Conservation (phyloP, 2,888 invertebrate genomes). For the Allophyes oxyacanthae region DNA sequence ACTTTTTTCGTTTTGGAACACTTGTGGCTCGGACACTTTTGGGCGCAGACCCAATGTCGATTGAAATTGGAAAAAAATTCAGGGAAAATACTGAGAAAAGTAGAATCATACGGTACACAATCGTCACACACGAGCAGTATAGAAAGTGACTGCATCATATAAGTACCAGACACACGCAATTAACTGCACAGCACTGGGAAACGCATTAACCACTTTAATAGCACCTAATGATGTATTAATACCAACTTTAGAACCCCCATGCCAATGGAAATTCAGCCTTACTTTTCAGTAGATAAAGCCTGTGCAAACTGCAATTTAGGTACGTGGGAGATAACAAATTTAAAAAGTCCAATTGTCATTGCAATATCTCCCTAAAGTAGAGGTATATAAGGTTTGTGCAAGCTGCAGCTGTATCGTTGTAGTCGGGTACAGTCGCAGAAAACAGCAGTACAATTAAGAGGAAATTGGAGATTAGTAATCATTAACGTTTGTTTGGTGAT, state of each 20-base stretch:
- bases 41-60: too few relatives aligned
- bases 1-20: too few relatives aligned
- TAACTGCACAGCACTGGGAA: slow-evolving; percentile 26
- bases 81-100: too few relatives aligned
- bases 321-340: slow-evolving; percentile 1
- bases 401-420: slow-evolving; percentile 5
- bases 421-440: slow-evolving; percentile 18
- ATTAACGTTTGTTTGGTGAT: slow-evolving; percentile 47
- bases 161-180: slow-evolving; percentile 25
- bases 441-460: slow-evolving; percentile 47
- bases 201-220: slow-evolving; percentile 34
- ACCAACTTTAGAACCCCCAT: background rate
- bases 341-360: background rate
- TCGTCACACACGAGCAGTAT: slow-evolving; percentile 9
- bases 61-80: too few relatives aligned
- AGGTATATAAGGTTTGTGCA: background rate
- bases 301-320: slow-evolving; percentile 1
- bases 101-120: slow-evolving; percentile 5
- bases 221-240: slow-evolving; percentile 32
- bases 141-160: slow-evolving; percentile 38
- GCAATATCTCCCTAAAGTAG: slow-evolving; percentile 2
- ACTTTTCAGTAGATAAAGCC: slow-evolving; percentile 1
- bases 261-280: slow-evolving; percentile 11
- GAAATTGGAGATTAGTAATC: slow-evolving; percentile 53
- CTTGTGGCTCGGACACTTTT: too few relatives aligned